Evolutionary conservation across 2,888 invertebrate species (phyloP).

Genomic region (Cheilosia pagana): DNA sequence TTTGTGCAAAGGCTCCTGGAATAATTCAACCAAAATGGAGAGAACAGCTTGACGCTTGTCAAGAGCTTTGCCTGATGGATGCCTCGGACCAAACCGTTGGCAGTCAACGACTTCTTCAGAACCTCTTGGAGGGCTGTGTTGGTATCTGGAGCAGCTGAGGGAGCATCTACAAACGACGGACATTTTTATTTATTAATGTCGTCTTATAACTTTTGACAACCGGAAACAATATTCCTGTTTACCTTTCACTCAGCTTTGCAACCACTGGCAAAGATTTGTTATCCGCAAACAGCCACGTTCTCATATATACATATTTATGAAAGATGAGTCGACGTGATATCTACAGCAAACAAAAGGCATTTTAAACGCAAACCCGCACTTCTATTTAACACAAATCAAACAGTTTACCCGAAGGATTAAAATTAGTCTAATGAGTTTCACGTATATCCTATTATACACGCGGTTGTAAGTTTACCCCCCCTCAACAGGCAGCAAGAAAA

Average conservation of each 20-base stretch:
- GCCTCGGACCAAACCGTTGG: slow-evolving; percentile 98
- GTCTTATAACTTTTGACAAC: slow-evolving; percentile 82
- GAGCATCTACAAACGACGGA: slow-evolving; percentile 91
- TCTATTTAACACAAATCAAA: slow-evolving; percentile 14
- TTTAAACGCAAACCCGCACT: not conserved
- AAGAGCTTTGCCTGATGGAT: slow-evolving; percentile 98
- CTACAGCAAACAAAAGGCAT: no score
- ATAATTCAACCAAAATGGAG: slow-evolving; percentile 98
- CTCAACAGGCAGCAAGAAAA: no score
- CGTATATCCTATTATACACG: not conserved
- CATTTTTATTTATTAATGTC: slow-evolving; percentile 85
- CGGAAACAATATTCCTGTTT: slow-evolving; percentile 80
- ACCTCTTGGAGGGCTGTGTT: slow-evolving; percentile 97
- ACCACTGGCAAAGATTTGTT: no score
- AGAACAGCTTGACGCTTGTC: slow-evolving; percentile 99
- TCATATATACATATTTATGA: no score
- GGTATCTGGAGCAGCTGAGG: slow-evolving; percentile 90
- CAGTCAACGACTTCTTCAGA: slow-evolving; percentile 96
- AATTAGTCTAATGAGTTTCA: slow-evolving; percentile 30
- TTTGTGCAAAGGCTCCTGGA: slow-evolving; percentile 98
- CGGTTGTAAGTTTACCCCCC: not conserved
- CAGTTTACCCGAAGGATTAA: slow-evolving; percentile 9
- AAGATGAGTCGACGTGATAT: no score
- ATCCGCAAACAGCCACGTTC: no score
- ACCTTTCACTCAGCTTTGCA: no score